phyloP scores from a whole-genome alignment of 2,797 vertebrate species.

The Ctenopoma kingsleyae region DNA sequence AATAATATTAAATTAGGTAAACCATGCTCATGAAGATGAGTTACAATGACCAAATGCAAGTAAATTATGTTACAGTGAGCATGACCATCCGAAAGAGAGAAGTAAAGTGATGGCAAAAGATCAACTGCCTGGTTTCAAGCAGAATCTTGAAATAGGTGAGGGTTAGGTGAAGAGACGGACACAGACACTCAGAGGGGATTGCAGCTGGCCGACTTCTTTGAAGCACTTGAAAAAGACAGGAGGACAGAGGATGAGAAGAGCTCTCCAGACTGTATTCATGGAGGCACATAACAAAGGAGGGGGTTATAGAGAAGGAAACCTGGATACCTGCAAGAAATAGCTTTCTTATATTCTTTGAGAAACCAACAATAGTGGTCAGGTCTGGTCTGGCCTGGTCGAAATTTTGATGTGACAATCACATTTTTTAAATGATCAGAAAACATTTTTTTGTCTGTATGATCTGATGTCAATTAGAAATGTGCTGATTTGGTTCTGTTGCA shows the following conservation, averaged over 20 bases:
- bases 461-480: not conserved
- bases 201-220: slow-evolving; percentile 56
- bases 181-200: slow-evolving; percentile 23
- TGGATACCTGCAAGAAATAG: not conserved
- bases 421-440: too few species aligned
- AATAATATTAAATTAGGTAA: not conserved
- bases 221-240: slow-evolving; percentile 54
- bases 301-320: slow-evolving; percentile 1
- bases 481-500: too few species aligned
- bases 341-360: not conserved
- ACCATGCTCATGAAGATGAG: not conserved
- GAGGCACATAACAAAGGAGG: slow-evolving; percentile 16
- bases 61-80: slow-evolving; percentile 2
- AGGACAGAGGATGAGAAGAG: slow-evolving; percentile 43
- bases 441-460: not conserved
- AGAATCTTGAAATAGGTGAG: slow-evolving; percentile 48
- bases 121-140: slow-evolving; percentile 48
- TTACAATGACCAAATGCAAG: not conserved
- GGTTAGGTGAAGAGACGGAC: slow-evolving; percentile 32
- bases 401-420: not conserved
- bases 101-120: slow-evolving; percentile 35
- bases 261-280: slow-evolving; percentile 22
- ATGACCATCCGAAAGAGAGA: not conserved
- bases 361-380: not conserved
- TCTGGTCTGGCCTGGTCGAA: not conserved